These are phyloP conservation scores for Nasonia giraulti DNA, from an alignment of 1,140 invertebrate species.

Conservation along the genomic window DNA sequence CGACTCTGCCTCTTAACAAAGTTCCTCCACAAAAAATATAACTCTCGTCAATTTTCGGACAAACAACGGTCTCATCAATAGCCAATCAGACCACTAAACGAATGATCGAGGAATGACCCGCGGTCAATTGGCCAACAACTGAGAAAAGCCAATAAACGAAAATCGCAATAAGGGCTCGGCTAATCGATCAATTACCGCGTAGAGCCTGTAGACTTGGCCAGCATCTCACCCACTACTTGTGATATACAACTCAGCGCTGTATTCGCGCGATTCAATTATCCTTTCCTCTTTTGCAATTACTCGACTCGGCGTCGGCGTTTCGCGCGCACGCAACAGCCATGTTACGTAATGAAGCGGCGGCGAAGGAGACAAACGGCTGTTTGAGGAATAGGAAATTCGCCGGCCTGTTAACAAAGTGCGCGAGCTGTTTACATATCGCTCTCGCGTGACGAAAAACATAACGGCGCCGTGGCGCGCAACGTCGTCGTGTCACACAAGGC, in stretches of 20 bases:
- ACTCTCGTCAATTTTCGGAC: too few relatives aligned
- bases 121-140: too few relatives aligned
- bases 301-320: background rate
- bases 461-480: background rate
- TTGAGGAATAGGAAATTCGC: slow-evolving; percentile 8
- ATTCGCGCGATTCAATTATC: slow-evolving; percentile 23
- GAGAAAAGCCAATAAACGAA: background rate
- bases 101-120: too few relatives aligned
- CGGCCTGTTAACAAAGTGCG: background rate
- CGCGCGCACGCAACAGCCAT: background rate
- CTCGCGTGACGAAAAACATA: slow-evolving; percentile 30
- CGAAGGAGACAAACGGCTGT: background rate
- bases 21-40: too few relatives aligned
- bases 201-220: background rate
- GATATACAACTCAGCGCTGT: too few relatives aligned
- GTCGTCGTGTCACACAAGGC: too few relatives aligned
- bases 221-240: background rate
- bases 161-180: background rate
- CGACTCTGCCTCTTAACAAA: too few relatives aligned
- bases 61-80: too few relatives aligned
- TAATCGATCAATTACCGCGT: slow-evolving; percentile 16
- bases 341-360: slow-evolving; percentile 25
- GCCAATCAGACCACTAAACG: too few relatives aligned
- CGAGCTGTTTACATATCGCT: slow-evolving; percentile 12
- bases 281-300: slow-evolving; percentile 8